Evolutionary conservation across 2,113 vertebrate genomes (phyloP).

Genomic region (Siniperca chuatsi): DNA sequence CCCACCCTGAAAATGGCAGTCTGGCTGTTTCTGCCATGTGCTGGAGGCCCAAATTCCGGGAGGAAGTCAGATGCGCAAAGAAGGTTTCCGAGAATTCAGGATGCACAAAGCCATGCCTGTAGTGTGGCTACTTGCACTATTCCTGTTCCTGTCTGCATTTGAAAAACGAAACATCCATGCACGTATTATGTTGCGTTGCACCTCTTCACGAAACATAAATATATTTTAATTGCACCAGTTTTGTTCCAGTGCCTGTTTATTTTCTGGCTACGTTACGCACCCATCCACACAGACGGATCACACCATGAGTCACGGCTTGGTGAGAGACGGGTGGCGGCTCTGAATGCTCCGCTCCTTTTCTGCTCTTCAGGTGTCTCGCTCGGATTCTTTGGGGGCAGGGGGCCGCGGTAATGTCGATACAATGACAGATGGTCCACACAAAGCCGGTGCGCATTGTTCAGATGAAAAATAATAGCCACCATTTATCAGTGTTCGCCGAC

Average conservation of each 20-base stretch:
- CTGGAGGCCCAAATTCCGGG: conserved; percentile 55
- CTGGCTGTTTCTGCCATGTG: conserved; percentile 64
- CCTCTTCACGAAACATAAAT: neutral
- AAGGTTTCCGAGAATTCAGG: conserved; percentile 59
- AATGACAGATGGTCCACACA: conserved; percentile 90
- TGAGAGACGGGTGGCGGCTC: conserved; percentile 67
- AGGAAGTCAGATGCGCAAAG: conserved; percentile 68
- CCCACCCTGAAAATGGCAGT: conserved; percentile 77
- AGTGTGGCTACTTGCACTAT: neutral
- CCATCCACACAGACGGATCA: conserved; percentile 50
- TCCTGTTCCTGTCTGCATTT: neutral
- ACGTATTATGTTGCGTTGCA: neutral
- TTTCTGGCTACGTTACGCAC: conserved; percentile 64
- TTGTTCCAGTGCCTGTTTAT: conserved; percentile 23
- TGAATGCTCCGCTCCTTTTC: conserved; percentile 80
- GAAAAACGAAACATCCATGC: neutral
- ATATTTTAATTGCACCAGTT: conserved; percentile 9
- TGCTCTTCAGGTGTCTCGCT: conserved; percentile 94
- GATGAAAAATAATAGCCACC: conserved; percentile 75
- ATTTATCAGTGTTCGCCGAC: conserved; percentile 69
- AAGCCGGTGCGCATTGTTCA: conserved; percentile 86
- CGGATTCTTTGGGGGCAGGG: conserved; percentile 83
- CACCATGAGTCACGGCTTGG: conserved; percentile 61
- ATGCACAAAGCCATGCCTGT: conserved; percentile 49
- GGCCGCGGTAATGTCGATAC: conserved; percentile 83